Evolutionary conservation across 2,797 vertebrate genomes (phyloP), one percentile per base, ranked within the genome.

Genomic region (Schizopygopsis malacanthus): DNA sequence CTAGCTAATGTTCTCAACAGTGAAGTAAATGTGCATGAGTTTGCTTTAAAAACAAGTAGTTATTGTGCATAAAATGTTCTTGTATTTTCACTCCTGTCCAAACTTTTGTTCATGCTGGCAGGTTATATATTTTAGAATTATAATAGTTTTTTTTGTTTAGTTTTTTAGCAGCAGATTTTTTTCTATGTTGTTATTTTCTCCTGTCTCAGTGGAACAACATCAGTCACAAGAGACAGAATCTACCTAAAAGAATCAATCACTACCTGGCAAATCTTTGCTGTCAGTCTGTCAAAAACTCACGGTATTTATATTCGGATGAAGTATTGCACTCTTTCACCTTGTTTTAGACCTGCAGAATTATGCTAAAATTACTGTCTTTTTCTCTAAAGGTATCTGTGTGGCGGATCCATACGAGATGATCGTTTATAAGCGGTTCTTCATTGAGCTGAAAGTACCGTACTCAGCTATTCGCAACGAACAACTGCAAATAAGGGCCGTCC

Each of bases 401-500:
- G 93, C 95, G 0, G 90, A 96, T 22, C 94, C 97, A 25, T 95
- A 96, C 0, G 96, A 98, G 82, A 93, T 98, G 61, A 92, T 90
- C 0, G 97, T 97, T 20, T 89, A 85, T 85, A 96, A 97, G 76
- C 88, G 95, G 0, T 98, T 98, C 94, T 99, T 97, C 90, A 93
- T 98, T 0, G 97, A 98, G 83, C 94, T 99, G 8, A 95, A 92
- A 75, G 85, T 98, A n/a, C 97, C 97, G 2, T 97, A 96, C 90
- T 97, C 97, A 0, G 97, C 96, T 2, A 96, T 98, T 37, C 95
- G 95, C 54, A 97, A 97, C 0, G 97, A 98, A 86, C 97, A 98
- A 85, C 91, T 98, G 84, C 97, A 98, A 91, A 90, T 98, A 69
- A 96, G 96, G 0, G 97, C 96, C 0, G 63, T 98, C 75, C 95